phyloP scores from a whole-genome alignment of 2,113 vertebrate genomes.

The Passer montanus region DNA sequence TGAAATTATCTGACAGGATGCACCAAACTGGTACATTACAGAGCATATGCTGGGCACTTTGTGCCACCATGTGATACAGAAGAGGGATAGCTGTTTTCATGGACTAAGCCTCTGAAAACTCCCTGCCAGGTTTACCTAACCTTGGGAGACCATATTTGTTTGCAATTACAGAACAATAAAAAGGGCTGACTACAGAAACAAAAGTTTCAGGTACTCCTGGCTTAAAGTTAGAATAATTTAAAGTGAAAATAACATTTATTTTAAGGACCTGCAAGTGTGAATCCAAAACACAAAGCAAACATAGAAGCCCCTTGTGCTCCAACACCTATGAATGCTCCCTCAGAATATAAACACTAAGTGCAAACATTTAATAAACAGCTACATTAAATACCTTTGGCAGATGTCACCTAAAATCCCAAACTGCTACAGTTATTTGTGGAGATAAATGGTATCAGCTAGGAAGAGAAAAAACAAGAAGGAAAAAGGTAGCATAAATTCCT shows the following conservation, averaged over 20 bases:
- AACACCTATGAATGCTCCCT: not conserved
- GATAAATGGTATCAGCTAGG: not conserved
- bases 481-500: not conserved
- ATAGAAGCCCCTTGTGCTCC: not conserved
- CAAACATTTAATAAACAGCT: not conserved
- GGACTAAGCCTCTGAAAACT: not conserved
- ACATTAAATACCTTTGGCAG: not conserved
- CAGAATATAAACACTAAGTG: rapidly evolving
- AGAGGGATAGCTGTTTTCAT: not conserved
- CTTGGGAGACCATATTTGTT: not conserved
- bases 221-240: not conserved
- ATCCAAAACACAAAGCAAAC: not conserved
- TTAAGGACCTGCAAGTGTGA: not conserved
- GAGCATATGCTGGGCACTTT: not conserved
- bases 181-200: not conserved
- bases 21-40: not conserved
- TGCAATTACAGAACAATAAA: not conserved
- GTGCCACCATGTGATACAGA: constrained; percentile 60
- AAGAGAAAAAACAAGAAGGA: not conserved
- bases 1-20: not conserved
- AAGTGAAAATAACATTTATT: not conserved
- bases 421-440: not conserved
- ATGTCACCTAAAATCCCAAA: not conserved
- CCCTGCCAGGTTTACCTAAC: not conserved
- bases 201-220: not conserved